Conservation (phyloP, 2,113 vertebrate species). For the Myotis yumanensis region DNA sequence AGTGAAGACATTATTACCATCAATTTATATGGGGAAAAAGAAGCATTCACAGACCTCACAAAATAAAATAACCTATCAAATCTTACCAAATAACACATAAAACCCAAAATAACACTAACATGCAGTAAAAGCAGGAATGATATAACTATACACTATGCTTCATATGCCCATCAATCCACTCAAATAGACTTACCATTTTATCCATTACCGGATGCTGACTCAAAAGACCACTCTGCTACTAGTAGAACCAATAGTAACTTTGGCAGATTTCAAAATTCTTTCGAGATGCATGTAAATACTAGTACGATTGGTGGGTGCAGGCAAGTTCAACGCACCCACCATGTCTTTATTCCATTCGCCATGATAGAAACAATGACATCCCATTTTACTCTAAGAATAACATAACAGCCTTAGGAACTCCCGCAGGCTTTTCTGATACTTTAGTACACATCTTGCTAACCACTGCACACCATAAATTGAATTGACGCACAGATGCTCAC, state of each 20-base stretch:
- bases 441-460: not conserved
- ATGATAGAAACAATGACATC: not conserved
- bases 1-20: not conserved
- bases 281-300: too few relatives aligned
- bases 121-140: not conserved
- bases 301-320: not conserved
- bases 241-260: not conserved
- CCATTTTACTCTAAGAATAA: not conserved
- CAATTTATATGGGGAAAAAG: not conserved
- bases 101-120: not conserved
- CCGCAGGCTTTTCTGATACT: not conserved
- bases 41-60: not conserved
- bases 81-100: not conserved
- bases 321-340: not conserved
- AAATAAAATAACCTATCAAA: not conserved
- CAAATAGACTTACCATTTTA: not conserved
- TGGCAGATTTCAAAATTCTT: not conserved
- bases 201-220: not conserved
- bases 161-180: not conserved
- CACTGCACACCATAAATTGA: not conserved
- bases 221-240: not conserved
- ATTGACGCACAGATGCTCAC: not conserved
- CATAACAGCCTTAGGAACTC: not conserved
- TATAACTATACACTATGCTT: not conserved
- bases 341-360: not conserved